Conservation (phyloP, 2,888 invertebrate genomes). For the Lysandra bellargus region DNA sequence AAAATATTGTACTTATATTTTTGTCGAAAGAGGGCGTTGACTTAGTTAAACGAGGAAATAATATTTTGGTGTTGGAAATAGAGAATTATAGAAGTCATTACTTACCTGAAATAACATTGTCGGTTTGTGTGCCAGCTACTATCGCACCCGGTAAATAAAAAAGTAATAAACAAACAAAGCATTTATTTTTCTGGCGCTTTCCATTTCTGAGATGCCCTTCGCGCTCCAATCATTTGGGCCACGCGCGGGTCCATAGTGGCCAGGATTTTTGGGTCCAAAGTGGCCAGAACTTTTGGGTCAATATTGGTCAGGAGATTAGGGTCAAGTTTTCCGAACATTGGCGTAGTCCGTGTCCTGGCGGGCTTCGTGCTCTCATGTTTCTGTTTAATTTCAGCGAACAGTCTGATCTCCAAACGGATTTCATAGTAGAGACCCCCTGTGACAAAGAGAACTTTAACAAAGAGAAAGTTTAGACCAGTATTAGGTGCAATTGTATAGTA, state of each 20-base stretch:
- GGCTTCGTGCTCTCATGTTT: conserved; percentile 33
- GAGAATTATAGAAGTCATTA: no score
- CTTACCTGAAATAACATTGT: no score
- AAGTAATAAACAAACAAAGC: background rate
- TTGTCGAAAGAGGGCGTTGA: background rate
- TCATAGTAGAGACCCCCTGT: conserved; percentile 42
- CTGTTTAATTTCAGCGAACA: conserved; percentile 36
- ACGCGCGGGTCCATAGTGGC: background rate
- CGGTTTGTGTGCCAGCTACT: background rate
- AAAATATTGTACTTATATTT: background rate
- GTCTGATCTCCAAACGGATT: conserved; percentile 36
- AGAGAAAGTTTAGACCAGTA: no score
- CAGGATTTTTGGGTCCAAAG: background rate
- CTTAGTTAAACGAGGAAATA: no score
- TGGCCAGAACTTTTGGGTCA: background rate
- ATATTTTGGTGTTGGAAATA: no score
- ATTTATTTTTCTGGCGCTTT: conserved; percentile 9
- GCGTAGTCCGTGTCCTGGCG: background rate
- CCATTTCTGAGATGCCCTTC: background rate
- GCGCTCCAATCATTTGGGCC: background rate
- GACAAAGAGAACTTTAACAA: conserved; percentile 10
- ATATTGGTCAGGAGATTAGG: no score
- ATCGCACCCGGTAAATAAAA: background rate
- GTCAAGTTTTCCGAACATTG: no score
- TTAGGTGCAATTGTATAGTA: no score